Base-by-base conservation (phyloP, 2,113 vertebrate species). In the Callaeas wilsoni region DNA sequence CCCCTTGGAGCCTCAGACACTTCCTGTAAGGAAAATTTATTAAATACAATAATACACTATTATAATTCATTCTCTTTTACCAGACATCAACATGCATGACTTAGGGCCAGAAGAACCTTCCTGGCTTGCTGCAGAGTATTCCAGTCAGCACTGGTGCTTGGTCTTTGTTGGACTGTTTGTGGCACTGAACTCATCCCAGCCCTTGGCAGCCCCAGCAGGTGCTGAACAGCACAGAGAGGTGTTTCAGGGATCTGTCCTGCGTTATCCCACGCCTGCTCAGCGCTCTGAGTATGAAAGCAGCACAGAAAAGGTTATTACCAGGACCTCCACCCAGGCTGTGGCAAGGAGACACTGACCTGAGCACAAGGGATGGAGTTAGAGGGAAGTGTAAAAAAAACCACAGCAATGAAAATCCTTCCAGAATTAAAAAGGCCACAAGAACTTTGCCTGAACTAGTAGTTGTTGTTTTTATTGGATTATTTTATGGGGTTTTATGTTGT, bases 401-500 rank as follows among this genome's bases (percentile, higher is more conserved):
- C 22, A 53, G 78, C 78, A 47, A 41, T 71, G 82, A 95, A 86
- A 92, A 84, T 63, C 64, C 68, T 78, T 50, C 64, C 68, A 67
- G 84, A 90, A 94, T 92, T 95, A 86, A 94, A 84, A 96, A 93
- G 83, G 76, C 92, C 88, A 49, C 76, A 33, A 78, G 93, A 96
- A 94, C 71, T 92, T 92, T 84, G 76, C 49, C 76, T 95, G 92
- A 94, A 93, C 92, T 86, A 92, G 82, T 80, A 80, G 71, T 18
- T 90, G 89, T 95, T 96, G 95, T 75, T 96, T 96, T 94, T 96
- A 96, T 94, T 92, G 86, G 88, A 96, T 96, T 96, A 87, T 90
- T 95, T 95, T 92, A 96, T 94, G 56, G 62, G 65, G 68, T 68
- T 89, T 95, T 96, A 93, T 93, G 93, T 89, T 97, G 94, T 95